Conservation (phyloP, 1,140 invertebrate species). For the Drosophila lini region DNA sequence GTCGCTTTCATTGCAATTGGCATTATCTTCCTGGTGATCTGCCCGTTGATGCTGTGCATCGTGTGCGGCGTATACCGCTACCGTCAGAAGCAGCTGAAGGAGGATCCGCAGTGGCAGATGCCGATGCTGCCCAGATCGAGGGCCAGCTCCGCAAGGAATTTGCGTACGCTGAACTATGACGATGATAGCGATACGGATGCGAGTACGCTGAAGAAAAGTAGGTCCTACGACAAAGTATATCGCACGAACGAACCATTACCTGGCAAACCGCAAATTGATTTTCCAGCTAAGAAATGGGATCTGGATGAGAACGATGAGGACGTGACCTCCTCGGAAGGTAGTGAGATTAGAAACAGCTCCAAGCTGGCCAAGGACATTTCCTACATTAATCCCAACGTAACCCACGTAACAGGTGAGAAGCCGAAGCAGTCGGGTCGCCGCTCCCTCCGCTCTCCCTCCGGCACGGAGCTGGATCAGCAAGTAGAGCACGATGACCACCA, state of each 20-base stretch:
- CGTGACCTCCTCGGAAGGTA: constrained; percentile 86
- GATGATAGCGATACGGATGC: constrained; percentile 82
- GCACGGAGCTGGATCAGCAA: constrained; percentile 83
- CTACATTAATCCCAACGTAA: constrained; percentile 84
- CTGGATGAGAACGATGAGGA: constrained; percentile 88
- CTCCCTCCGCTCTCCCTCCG: constrained; percentile 83
- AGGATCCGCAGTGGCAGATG: constrained; percentile 84
- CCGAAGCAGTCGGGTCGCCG: constrained; percentile 85
- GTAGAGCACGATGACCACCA: constrained; percentile 49
- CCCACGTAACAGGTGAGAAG: constrained; percentile 79
- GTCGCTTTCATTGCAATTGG: constrained; percentile 89
- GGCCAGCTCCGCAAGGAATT: constrained; percentile 86
- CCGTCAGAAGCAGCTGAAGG: constrained; percentile 86
- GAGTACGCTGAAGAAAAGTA: constrained; percentile 86
- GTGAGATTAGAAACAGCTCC: constrained; percentile 86
- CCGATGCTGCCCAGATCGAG: constrained; percentile 85
- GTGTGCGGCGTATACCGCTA: constrained; percentile 89
- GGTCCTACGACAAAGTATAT: constrained; percentile 91
- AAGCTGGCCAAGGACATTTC: constrained; percentile 87
- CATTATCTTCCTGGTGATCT: constrained; percentile 90
- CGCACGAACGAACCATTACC: constrained; percentile 92
- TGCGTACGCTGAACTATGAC: constrained; percentile 78
- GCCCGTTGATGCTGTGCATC: constrained; percentile 90
- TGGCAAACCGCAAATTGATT: constrained; percentile 90
- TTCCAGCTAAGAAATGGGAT: constrained; percentile 92